Conservation (phyloP, 2,888 invertebrate species). For the Thalpophila matura region DNA sequence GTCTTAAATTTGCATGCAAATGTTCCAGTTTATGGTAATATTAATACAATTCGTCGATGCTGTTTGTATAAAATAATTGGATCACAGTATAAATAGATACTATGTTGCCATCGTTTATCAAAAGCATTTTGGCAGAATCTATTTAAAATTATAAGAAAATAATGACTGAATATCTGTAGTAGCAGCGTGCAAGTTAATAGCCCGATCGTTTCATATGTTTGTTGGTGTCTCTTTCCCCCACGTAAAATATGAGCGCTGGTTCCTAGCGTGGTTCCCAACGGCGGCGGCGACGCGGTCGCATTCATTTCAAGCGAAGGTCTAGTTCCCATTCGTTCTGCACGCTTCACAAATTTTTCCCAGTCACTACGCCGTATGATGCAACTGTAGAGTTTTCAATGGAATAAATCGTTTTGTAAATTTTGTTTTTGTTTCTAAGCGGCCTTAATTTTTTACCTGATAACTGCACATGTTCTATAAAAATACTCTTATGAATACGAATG, state of each 20-base stretch:
- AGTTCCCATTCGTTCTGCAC: slow-evolving; percentile 51
- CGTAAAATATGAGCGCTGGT: slow-evolving; percentile 10
- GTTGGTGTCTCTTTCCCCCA: slow-evolving; percentile 37
- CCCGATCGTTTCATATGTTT: slow-evolving; percentile 12
- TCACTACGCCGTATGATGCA: slow-evolving; percentile 33
- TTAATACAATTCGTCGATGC: neutral
- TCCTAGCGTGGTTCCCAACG: slow-evolving; percentile 26
- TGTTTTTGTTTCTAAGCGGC: neutral
- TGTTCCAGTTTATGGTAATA: neutral
- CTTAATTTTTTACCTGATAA: neutral
- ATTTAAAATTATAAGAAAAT: slow-evolving; percentile 17
- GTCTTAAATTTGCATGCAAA: slow-evolving; percentile 8
- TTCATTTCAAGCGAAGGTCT: slow-evolving; percentile 36
- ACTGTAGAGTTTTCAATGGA: neutral
- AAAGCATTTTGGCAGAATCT: slow-evolving; percentile 3
- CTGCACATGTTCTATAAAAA: neutral
- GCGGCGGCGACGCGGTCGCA: slow-evolving; percentile 13
- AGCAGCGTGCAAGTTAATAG: slow-evolving; percentile 20
- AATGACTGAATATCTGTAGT: slow-evolving; percentile 3
- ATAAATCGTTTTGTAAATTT: neutral
- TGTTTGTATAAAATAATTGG: neutral
- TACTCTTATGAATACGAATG: neutral
- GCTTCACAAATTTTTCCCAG: slow-evolving; percentile 48
- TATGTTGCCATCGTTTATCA: slow-evolving; percentile 8
- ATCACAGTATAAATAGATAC: neutral